phyloP scores from a whole-genome alignment of 2,888 invertebrate species.

The Neria commutata region DNA sequence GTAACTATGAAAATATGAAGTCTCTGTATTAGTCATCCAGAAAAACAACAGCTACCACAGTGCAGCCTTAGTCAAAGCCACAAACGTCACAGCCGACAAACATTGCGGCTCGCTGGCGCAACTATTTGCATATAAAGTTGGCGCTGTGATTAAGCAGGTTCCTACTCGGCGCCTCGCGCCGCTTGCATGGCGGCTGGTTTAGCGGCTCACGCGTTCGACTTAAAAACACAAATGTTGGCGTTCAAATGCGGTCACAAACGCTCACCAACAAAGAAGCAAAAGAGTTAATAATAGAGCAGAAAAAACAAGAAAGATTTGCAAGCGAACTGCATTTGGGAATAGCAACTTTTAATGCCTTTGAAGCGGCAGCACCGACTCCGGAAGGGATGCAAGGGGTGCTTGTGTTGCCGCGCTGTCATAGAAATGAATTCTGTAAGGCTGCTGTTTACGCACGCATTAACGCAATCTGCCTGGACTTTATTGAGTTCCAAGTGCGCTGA shows the following conservation, averaged over 20 bases:
- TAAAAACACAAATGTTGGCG: constrained; percentile 1
- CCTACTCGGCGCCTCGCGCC: neutral
- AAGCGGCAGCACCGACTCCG: no score
- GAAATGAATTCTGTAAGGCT: no score
- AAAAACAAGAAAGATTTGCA: no score
- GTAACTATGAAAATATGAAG: no score
- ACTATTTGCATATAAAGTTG: neutral
- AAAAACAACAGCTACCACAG: neutral
- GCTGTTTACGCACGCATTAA: no score
- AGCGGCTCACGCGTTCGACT: neutral
- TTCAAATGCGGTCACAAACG: neutral
- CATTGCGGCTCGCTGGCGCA: no score
- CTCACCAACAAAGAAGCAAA: neutral
- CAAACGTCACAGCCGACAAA: neutral
- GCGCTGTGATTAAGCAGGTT: neutral
- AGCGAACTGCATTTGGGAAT: neutral
- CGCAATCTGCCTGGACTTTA: no score
- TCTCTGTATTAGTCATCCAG: neutral
- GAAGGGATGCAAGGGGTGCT: no score
- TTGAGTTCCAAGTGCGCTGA: no score
- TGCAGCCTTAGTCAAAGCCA: neutral
- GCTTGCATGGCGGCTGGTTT: neutral
- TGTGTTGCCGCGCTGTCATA: no score
- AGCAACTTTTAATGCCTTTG: neutral
- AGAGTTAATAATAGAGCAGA: no score